phyloP scores from a whole-genome alignment of 2,888 invertebrate species.

The Phragmatobia fuliginosa region DNA sequence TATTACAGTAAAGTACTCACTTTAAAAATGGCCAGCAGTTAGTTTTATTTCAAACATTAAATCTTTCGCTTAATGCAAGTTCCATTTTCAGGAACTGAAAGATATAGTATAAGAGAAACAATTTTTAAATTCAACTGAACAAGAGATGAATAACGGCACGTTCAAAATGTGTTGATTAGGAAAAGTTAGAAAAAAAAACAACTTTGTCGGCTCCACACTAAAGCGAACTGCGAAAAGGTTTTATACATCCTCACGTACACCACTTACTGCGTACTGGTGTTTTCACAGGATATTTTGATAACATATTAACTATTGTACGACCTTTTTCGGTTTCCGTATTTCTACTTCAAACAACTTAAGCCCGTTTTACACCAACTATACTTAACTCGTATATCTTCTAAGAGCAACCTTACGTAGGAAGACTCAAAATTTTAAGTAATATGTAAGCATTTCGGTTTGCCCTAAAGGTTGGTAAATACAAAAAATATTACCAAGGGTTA shows the following conservation, averaged over 20 bases:
- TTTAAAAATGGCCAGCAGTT: slow-evolving; percentile 11
- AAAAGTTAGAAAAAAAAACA: slow-evolving; percentile 16
- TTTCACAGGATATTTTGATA: slow-evolving; percentile 47
- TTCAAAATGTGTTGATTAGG: slow-evolving; percentile 21
- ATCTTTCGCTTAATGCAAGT: slow-evolving; percentile 15
- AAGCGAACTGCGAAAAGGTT: slow-evolving; percentile 33
- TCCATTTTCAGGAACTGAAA: slow-evolving; percentile 19
- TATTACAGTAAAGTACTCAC: slow-evolving; percentile 2
- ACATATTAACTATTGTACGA: slow-evolving; percentile 48
- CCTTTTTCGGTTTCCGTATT: slow-evolving; percentile 30
- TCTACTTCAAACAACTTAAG: slow-evolving; percentile 21
- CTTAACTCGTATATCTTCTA: too few species aligned
- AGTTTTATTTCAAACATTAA: slow-evolving; percentile 22
- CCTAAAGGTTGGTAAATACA: not conserved
- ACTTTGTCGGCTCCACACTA: slow-evolving; percentile 32
- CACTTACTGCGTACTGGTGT: slow-evolving; percentile 44
- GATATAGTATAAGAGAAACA: slow-evolving; percentile 29
- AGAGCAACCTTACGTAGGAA: too few species aligned
- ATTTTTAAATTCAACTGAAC: slow-evolving; percentile 24
- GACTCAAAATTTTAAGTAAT: too few species aligned
- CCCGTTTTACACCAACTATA: too few species aligned
- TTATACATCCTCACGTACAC: slow-evolving; percentile 48
- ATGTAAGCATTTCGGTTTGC: too few species aligned
- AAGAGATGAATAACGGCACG: slow-evolving; percentile 32
- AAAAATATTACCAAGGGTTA: too few species aligned